A percentile compares a stretch with the other conserved stretches of the same genome.
Conservation (phyloP, 2,888 invertebrate genomes). For the Morpho deidamia region DNA sequence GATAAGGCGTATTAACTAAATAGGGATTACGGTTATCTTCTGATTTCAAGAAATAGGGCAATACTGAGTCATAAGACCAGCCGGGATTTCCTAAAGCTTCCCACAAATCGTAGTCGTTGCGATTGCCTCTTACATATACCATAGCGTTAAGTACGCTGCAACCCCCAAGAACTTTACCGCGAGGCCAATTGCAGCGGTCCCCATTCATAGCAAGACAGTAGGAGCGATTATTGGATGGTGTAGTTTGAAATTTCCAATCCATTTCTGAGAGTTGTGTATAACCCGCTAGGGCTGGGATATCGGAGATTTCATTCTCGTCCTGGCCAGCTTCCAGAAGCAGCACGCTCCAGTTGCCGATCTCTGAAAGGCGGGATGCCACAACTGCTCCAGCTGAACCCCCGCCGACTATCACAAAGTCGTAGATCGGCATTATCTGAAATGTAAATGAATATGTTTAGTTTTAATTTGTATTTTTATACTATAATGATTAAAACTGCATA, state of each 20-base stretch:
- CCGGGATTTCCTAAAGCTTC: conserved; percentile 89
- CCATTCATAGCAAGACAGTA: conserved; percentile 93
- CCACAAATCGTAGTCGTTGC: conserved; percentile 93
- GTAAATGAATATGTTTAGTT: neutral
- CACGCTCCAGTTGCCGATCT: conserved; percentile 89
- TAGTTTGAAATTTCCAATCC: conserved; percentile 96
- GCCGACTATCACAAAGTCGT: conserved; percentile 92
- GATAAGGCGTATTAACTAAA: conserved; percentile 85
- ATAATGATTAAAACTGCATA: no score
- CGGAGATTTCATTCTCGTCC: conserved; percentile 93
- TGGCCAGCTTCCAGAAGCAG: conserved; percentile 91
- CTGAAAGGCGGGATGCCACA: conserved; percentile 89
- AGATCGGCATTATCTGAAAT: conserved; percentile 84
- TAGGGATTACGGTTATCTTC: conserved; percentile 94
- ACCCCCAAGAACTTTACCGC: conserved; percentile 94
- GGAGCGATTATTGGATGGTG: conserved; percentile 85
- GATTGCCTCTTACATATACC: conserved; percentile 94
- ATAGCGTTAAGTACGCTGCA: conserved; percentile 93
- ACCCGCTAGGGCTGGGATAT: conserved; percentile 90
- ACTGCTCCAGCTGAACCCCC: conserved; percentile 95
- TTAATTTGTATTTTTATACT: no score
- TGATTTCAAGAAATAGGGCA: conserved; percentile 91
- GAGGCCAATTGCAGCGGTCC: conserved; percentile 93
- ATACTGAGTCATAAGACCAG: conserved; percentile 90
- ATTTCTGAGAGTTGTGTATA: conserved; percentile 91